Evolutionary conservation across 1,140 invertebrate species (phyloP), one percentile per base, ranked within the genome.

Genomic region (Hirudo medicinalis): DNA sequence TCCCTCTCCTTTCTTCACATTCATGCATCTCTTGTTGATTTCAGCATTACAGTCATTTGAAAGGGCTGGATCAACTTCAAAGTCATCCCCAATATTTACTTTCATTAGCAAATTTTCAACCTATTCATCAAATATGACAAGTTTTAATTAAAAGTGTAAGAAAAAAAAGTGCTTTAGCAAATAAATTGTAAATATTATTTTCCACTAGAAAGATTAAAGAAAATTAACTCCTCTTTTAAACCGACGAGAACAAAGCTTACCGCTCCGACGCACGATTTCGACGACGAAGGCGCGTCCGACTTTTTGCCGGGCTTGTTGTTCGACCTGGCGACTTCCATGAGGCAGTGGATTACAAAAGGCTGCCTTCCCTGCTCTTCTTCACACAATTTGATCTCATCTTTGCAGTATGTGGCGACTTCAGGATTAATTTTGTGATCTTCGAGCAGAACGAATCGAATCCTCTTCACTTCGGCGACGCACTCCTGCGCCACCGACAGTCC

Each of bases 331-430:
- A 93, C 88, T 68, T 91, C 89, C 92, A 99, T 94, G 60, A 99
- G 82, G 80, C 95, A 99, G 81, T 98, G 94, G 75, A 99, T 89
- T 0, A 93, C 96, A 78, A 88, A 88, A 0, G 92, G 92, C 40
- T 88, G 89, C 71, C 87, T 80, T 80, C 91, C 89, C 68, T 90
- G 81, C 0, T 80, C 75, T 75, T 75, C 36, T 76, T 85, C 86
- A 74, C 80, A 78, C 8, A 78, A 72, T 20, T 80, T 75, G 72
- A 96, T 93, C 79, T 97, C 94, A 75, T 88, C 86, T 3, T 76
- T 36, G 74, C 95, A 99, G 0, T 0, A 15, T 2, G 36, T 72
- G 63, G 97, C 90, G 70, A 98, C 86, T 82, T 97, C 92, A 5
- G 94, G 94, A 19, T 89, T 92, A 4, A 97, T 82, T 76, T 90